Evolutionary conservation across 1,140 invertebrate species (phyloP), one percentile per base, ranked within the genome.

Genomic region (Leptopilina boulardi): DNA sequence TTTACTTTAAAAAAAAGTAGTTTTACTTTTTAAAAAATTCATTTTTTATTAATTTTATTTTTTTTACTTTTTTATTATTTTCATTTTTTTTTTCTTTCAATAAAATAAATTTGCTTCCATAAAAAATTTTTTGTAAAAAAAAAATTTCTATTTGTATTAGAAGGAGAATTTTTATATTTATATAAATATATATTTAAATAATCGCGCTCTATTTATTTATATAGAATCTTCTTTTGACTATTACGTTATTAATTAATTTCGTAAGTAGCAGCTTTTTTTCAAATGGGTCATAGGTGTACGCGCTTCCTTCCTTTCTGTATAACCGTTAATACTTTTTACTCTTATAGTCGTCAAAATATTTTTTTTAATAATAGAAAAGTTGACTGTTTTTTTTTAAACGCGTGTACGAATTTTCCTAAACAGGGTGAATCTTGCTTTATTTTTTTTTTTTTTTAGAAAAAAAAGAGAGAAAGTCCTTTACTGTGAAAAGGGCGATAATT

Each of bases 391-490:
- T 30, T 30, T 38, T 38, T 38, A 77, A 73, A 75, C 41, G 21
- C n/a, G 44, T 77, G 59, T 76, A 72, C 77, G 59, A 79, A 80
- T 83, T 82, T 84, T 77, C 79, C 70, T 80, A 86, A 86, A 88
- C 88, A 89, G 88, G 88, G 88, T 89, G 86, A 87, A 82, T 85
- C 73, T 47, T 83, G 85, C 77, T 83, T 74, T 42, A 38, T 38
- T 6, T 34, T 38, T 38, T 6, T 34, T 38, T 38, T 78, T 80
- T 82, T 66, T 34, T 30, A 66, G 13, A 66, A 30, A 34, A 66
- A 15, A 26, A 30, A 66, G 47, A 70, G 18, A 34, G 44, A 19
- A 23, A 70, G 23, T 54, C 23, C 13, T 38, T 9, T 73, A 73
- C 42, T n/a, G n/a, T n/a, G n/a, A 11, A 72, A 19, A 54, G 30